Base-by-base conservation (phyloP, 2,888 invertebrate genomes). In the Fabriciana adippe region DNA sequence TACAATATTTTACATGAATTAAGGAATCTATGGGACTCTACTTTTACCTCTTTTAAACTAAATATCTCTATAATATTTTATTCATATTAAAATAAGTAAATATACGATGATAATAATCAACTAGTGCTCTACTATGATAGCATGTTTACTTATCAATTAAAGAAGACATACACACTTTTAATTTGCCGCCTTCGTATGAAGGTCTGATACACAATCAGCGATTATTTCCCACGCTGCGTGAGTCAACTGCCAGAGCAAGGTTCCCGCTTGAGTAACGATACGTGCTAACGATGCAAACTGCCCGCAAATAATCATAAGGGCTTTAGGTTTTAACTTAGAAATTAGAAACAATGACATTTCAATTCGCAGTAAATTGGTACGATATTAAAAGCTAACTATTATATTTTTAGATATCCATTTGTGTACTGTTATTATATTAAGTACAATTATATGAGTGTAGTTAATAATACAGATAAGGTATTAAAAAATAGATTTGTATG, bases 191-290 rank as follows among this genome's bases (percentile, higher is more conserved):
- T 26, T 48, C 45, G 31, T 69, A 64, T 71, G 72, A 75, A 75
- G 74, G 73, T 71, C 72, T 71, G 70, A 72, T 75, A 68, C 50
- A 75, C 72, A 72, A 78, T 75, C 79, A 74, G 76, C 69, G 68
- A 71, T 73, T 68, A 73, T 76, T 79, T 85, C 84, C 85, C 90
- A 89, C 87, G 89, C 78, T 84, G 81, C 78, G 79, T 89, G 89
- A 87, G 77, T 90, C 90, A 84, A 75, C 72, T 76, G 81, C 75
- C 81, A 79, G 82, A 78, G 82, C 87, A 88, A 89, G 89, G 89
- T 78, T 74, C 79, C 81, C 79, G 74, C 75, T 87, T 85, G 79
- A 76, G 81, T 76, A 83, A 84, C 74, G 66, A 73, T 86, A 91
- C 91, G 90, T 90, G 91, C 79, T 87, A 90, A 90, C 86, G 75